Evolutionary conservation across 1,140 invertebrate genomes (phyloP), one percentile per base, ranked within the genome.

Genomic region (Metaphire vulgaris): DNA sequence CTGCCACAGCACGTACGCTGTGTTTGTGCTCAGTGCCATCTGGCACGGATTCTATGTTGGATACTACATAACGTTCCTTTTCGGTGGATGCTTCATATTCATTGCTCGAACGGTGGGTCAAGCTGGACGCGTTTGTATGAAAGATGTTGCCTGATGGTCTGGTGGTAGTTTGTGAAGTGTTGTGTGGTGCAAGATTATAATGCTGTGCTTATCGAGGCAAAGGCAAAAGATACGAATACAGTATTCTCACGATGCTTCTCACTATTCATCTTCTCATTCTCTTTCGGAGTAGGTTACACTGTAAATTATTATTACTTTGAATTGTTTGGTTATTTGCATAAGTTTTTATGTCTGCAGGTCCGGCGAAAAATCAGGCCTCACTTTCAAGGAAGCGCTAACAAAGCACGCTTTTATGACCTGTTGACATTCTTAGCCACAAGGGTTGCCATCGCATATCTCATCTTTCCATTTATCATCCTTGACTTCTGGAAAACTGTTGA

Each of bases 41-140:
- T 99, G 97, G 97, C 97, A 99, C 87, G 97, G 87, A 75, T 97
- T 97, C 85, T 95, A 97, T 87, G 94, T 95, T 6, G 96, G 97
- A 15, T 99, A 99, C 88, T 99, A 98, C 85, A 83, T 98, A 41
- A 96, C 95, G 0, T 99, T 99, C 86, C 89, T 93, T 32, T 91
- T 90, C 31, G 95, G 92, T 16, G 93, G 93, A 0, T 80, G 98
- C 0, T 92, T 96, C 82, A 97, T 95, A 1, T 87, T 92, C 72
- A 91, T 92, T 29, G 91, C 93, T 31, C 90, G 96, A 88, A 87
- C 88, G 76, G 92, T 94, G 88, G 88, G 87, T 21, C 41, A 56
- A 6, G 21, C 41, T 69, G 71, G 56, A 72, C 72, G 72, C 16
- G n/a, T n/a, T n/a, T n/a, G n/a, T n/a, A n/a, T n/a, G n/a, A n/a